Percentiles rank a stretch among this genome's conserved stretches.
Conservation (phyloP, 2,797 vertebrate genomes). For the Microctenopoma stevenorrisi region DNA sequence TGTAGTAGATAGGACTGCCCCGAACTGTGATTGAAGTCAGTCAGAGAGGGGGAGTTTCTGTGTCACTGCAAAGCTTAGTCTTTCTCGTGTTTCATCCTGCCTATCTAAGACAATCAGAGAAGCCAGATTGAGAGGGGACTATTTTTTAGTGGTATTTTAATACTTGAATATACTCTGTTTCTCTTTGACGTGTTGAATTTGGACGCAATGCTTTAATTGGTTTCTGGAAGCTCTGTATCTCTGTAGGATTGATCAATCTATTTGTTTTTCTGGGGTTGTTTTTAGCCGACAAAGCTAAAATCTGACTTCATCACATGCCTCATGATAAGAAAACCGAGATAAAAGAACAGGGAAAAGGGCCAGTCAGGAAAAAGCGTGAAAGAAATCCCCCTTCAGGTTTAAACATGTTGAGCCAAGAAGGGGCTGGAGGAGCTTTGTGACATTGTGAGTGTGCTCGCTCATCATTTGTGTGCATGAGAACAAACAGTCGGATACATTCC, state of each 20-base stretch:
- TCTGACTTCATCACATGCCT: slow-evolving; percentile 43
- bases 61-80: slow-evolving; percentile 31
- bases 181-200: slow-evolving; percentile 15
- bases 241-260: slow-evolving; percentile 12
- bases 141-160: slow-evolving; percentile 29
- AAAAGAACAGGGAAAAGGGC: slow-evolving; percentile 25
- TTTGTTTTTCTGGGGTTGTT: slow-evolving; percentile 39
- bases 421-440: slow-evolving; percentile 49
- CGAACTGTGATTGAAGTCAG: slow-evolving; percentile 30
- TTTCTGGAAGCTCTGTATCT: slow-evolving; percentile 16
- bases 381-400: slow-evolving; percentile 50
- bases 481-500: slow-evolving; percentile 33
- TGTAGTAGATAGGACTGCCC: slow-evolving; percentile 22
- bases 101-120: slow-evolving; percentile 35
- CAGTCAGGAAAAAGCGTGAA: slow-evolving; percentile 41
- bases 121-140: neutral
- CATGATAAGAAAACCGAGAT: slow-evolving; percentile 63
- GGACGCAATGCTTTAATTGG: slow-evolving; percentile 32
- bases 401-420: slow-evolving; percentile 55
- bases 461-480: slow-evolving; percentile 43
- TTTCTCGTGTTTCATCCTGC: slow-evolving; percentile 38
- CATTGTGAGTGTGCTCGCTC: slow-evolving; percentile 47
- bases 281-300: slow-evolving; percentile 62
- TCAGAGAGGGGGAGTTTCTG: slow-evolving; percentile 15
- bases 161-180: slow-evolving; percentile 2